A percentile compares a stretch with the other conserved stretches of the same genome.
phyloP scores from a whole-genome alignment of 1,140 invertebrate genomes.

The Drosophila serrata region DNA sequence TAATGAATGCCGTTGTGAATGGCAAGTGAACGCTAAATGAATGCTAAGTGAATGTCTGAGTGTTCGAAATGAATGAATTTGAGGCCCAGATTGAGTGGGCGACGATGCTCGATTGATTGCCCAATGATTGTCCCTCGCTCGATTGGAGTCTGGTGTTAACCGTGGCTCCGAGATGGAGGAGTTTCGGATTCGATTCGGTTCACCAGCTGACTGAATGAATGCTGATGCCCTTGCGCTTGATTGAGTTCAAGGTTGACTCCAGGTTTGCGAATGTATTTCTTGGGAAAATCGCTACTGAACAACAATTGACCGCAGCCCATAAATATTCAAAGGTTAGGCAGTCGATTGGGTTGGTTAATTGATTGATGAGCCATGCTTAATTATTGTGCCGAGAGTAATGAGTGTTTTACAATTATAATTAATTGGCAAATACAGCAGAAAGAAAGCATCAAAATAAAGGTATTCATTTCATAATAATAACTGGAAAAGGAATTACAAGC shows the following conservation, averaged over 20 bases:
- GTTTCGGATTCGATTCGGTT: background rate
- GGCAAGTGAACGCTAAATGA: constrained; percentile 25
- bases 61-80: constrained; percentile 32
- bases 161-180: background rate
- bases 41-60: constrained; percentile 23
- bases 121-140: constrained; percentile 23
- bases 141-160: constrained; percentile 8
- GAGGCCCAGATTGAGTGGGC: constrained; percentile 22
- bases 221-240: constrained; percentile 17
- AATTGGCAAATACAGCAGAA: background rate
- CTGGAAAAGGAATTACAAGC: too few species aligned
- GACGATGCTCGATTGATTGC: constrained; percentile 42
- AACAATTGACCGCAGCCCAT: background rate
- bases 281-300: background rate
- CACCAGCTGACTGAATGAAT: constrained; percentile 20
- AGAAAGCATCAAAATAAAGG: background rate
- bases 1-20: constrained; percentile 22
- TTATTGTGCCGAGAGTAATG: constrained; percentile 4
- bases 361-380: background rate
- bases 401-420: constrained; percentile 9
- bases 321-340: constrained; percentile 9
- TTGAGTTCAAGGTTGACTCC: background rate
- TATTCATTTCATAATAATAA: background rate
- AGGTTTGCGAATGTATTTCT: background rate
- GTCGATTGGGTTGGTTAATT: background rate